Evolutionary conservation across 2,113 vertebrate species (phyloP).

Genomic region (Motacilla alba): DNA sequence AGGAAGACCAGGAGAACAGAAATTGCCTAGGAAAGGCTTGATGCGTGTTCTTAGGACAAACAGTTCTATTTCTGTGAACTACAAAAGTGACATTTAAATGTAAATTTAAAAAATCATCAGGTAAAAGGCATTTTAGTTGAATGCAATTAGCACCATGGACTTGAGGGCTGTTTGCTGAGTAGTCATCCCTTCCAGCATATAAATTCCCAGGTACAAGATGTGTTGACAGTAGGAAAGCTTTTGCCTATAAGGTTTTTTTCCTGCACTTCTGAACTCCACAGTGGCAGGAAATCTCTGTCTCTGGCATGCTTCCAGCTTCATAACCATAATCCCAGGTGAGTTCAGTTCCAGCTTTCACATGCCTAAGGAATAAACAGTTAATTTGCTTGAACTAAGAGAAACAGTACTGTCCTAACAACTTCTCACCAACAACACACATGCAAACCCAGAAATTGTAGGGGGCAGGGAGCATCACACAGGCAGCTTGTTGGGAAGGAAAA

Average conservation of each 20-base stretch:
- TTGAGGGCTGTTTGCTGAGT: not conserved
- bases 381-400: not conserved
- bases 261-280: conserved; percentile 80
- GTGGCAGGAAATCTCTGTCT: conserved; percentile 78
- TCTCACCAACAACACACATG: not conserved
- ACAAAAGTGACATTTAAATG: not conserved
- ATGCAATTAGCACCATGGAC: conserved; percentile 7
- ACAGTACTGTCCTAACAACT: not conserved
- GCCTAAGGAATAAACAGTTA: conserved; percentile 69
- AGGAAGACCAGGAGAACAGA: not conserved
- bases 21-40: not conserved
- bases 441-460: not conserved
- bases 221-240: not conserved
- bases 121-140: conserved; percentile 6
- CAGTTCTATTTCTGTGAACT: not conserved
- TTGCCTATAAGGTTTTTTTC: conserved; percentile 67
- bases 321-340: conserved; percentile 90
- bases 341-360: conserved; percentile 86
- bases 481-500: not conserved
- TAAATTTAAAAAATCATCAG: not conserved
- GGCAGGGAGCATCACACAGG: not conserved
- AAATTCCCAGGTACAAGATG: not conserved
- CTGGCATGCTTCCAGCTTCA: conserved; percentile 65
- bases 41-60: not conserved
- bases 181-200: not conserved